These are phyloP conservation scores for Stomatorhinus ivindoensis DNA, from an alignment of 2,113 vertebrate species.

Conservation along the genomic window DNA sequence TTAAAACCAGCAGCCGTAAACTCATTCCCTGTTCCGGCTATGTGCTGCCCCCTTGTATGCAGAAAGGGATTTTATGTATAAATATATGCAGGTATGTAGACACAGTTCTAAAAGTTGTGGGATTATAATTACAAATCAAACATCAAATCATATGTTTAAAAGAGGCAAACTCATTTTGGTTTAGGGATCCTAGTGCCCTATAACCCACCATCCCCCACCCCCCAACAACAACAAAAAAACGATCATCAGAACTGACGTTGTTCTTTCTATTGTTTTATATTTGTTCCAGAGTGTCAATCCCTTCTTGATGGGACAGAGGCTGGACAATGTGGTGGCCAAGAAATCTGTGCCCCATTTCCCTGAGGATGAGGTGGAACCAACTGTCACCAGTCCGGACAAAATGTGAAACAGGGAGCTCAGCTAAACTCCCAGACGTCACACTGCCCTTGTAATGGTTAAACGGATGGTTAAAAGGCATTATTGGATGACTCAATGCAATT, in stretches of 20 bases:
- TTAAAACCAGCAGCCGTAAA: background rate
- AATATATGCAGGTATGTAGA: background rate
- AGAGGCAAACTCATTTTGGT: background rate
- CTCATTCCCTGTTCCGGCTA: background rate
- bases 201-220: background rate
- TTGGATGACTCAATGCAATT: background rate
- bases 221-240: background rate
- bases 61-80: background rate
- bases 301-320: conserved; percentile 82
- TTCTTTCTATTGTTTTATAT: background rate
- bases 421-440: background rate
- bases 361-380: conserved; percentile 66
- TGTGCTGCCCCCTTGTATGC: background rate
- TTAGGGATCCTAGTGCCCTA: background rate
- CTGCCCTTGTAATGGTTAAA: background rate
- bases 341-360: conserved; percentile 92
- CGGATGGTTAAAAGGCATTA: background rate
- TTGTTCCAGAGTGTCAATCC: conserved; percentile 78
- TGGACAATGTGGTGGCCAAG: conserved; percentile 95
- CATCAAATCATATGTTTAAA: background rate
- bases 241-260: background rate
- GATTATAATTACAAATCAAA: background rate
- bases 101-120: background rate
- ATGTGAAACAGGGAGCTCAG: conserved; percentile 30
- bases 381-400: conserved; percentile 31